Evolutionary conservation across 1,140 invertebrate genomes (phyloP).

Genomic region (Oncopodura yosiiana): DNA sequence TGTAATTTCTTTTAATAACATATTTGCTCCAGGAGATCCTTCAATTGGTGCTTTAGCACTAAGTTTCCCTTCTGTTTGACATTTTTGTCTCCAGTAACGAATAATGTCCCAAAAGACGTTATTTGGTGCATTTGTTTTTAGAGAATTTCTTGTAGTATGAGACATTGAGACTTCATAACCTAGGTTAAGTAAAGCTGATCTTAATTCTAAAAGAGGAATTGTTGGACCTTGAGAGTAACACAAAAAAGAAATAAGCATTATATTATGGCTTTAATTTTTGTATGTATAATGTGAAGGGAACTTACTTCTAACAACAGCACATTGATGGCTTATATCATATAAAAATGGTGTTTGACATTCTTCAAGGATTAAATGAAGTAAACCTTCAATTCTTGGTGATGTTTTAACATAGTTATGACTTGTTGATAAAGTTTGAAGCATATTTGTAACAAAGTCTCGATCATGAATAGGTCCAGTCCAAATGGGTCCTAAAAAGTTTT

Average conservation of each 20-base stretch:
- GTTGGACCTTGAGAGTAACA: too few species aligned
- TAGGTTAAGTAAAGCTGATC: slow-evolving; percentile 87
- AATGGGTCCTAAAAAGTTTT: slow-evolving; percentile 79
- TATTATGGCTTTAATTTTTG: too few species aligned
- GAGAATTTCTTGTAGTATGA: slow-evolving; percentile 72
- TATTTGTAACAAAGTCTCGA: slow-evolving; percentile 56
- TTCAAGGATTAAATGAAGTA: slow-evolving; percentile 39
- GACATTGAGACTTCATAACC: slow-evolving; percentile 87
- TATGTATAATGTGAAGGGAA: too few species aligned
- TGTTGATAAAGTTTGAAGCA: slow-evolving; percentile 41
- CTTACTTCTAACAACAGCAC: slow-evolving; percentile 54
- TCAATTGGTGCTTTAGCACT: not conserved
- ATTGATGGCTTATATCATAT: slow-evolving; percentile 60
- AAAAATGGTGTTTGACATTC: slow-evolving; percentile 71
- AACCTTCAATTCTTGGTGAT: slow-evolving; percentile 20
- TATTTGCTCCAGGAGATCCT: slow-evolving; percentile 10
- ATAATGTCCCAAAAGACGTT: slow-evolving; percentile 88
- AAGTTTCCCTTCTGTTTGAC: too few species aligned
- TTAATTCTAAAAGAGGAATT: slow-evolving; percentile 11
- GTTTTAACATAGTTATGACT: slow-evolving; percentile 32
- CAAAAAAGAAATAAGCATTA: too few species aligned
- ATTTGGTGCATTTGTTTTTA: slow-evolving; percentile 89
- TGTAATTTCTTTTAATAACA: slow-evolving; percentile 17
- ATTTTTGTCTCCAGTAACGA: slow-evolving; percentile 57
- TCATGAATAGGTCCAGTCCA: slow-evolving; percentile 82